Conservation (phyloP, 2,888 invertebrate species). For the Thalpophila matura region DNA sequence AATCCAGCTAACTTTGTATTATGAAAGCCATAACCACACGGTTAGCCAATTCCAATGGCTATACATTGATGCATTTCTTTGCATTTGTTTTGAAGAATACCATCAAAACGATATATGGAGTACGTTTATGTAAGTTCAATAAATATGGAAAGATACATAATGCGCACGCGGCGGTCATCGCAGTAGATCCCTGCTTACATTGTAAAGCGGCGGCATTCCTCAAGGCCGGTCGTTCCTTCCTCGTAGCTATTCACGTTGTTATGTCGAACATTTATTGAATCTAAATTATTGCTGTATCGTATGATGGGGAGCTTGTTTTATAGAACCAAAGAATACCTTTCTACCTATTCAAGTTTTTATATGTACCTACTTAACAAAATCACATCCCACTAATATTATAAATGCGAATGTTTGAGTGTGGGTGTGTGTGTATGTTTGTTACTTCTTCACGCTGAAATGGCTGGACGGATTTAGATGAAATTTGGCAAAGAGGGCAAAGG, state of each 20-base stretch:
- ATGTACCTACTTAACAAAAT: neutral
- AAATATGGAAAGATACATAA: slow-evolving; percentile 41
- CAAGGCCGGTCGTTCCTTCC: slow-evolving; percentile 84
- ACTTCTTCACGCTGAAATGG: no score
- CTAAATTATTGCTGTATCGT: slow-evolving; percentile 56
- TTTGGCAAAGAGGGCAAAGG: no score
- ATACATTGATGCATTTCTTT: slow-evolving; percentile 38
- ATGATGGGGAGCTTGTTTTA: slow-evolving; percentile 47
- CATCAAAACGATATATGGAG: slow-evolving; percentile 4
- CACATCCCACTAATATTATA: no score
- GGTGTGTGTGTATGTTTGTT: no score
- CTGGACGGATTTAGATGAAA: no score
- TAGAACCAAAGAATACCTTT: slow-evolving; percentile 23
- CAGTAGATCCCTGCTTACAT: slow-evolving; percentile 54
- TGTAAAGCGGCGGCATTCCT: slow-evolving; percentile 80
- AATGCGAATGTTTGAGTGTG: no score
- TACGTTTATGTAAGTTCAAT: slow-evolving; percentile 24
- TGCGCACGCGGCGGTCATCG: slow-evolving; percentile 54
- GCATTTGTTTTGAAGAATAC: neutral
- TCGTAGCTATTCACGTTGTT: slow-evolving; percentile 61
- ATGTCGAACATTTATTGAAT: slow-evolving; percentile 67
- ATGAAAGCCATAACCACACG: slow-evolving; percentile 25
- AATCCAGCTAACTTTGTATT: slow-evolving; percentile 47
- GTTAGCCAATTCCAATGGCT: slow-evolving; percentile 5
- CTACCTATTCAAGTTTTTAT: neutral